Base-by-base conservation (phyloP, 2,113 vertebrate genomes). In the Caracal caracal region DNA sequence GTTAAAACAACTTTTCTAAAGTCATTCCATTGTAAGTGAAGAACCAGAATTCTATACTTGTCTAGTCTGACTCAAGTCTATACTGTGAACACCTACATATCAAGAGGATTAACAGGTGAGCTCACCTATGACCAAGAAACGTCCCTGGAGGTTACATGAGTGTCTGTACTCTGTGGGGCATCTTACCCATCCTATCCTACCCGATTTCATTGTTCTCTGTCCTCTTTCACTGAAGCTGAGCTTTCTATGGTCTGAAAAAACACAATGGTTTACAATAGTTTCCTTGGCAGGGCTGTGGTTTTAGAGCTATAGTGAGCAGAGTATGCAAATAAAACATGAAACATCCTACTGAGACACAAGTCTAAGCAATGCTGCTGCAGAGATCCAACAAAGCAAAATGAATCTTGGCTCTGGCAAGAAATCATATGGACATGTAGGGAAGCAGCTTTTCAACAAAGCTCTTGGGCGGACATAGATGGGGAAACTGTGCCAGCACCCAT, bases 191-290 rank as follows among this genome's bases (percentile, higher is more conserved):
- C 90, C 37, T 71, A 22, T 5, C 79, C 16, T 49, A 43, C 20
- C 15, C 19, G 90, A 28, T 68, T 73, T 66, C 5, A 79, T 89
- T 24, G 10, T 22, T 82, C 7, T 75, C 63, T 88, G 49, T 37
- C 30, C n/a, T 22, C 10, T 68, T 26, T 86, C 47, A 92, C 22
- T 40, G 26, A 81, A 63, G 35, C 70, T 17, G 24, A 95, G 8
- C 28, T 86, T 97, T 22, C 35, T 88, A 6, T 86, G 51, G 49
- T 73, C n/a, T 87, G 49, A 82, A 93, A 90, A 88, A 92, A 56
- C 20, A 89, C 61, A 66, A 17, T 59, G 19, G 11, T 35, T 93
- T 73, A 49, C 53, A 82, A 35, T 9, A 73, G 37, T 35, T 51
- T 88, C 49, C 71, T 71, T 96, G 78, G n/a, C 35, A 87, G n/a